These are phyloP conservation scores for Choristoneura fumiferana DNA, from an alignment of 1,140 invertebrate genomes.

Conservation along the genomic window DNA sequence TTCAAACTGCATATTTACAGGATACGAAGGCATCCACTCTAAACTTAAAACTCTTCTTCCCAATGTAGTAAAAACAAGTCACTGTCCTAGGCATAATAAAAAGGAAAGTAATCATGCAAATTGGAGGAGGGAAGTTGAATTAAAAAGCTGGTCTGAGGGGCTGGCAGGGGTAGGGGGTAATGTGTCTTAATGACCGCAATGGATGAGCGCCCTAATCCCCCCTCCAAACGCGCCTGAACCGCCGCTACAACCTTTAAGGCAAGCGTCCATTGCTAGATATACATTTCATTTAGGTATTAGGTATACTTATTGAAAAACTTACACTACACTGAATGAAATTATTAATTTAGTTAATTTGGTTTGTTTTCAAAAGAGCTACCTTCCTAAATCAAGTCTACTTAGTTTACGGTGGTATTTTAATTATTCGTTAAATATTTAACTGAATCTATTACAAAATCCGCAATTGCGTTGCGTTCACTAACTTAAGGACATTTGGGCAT, in stretches of 20 bases:
- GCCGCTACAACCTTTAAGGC: constrained; percentile 35
- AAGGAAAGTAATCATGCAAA: constrained; percentile 76
- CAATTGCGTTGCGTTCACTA: too few species aligned
- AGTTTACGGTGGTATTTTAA: too few species aligned
- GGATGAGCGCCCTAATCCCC: constrained; percentile 57
- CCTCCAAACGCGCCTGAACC: constrained; percentile 35
- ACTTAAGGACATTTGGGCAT: too few species aligned
- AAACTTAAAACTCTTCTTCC: constrained; percentile 1
- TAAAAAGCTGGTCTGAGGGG: constrained; percentile 57
- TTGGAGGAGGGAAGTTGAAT: constrained; percentile 74
- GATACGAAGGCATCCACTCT: not conserved
- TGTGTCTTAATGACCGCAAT: constrained; percentile 73
- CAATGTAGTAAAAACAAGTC: constrained; percentile 27
- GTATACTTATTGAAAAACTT: too few species aligned
- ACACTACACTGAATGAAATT: too few species aligned
- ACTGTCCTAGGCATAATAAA: constrained; percentile 57
- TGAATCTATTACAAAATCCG: too few species aligned
- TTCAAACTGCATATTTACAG: not conserved
- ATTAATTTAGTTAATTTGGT: too few species aligned
- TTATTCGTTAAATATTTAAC: too few species aligned
- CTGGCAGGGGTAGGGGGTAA: constrained; percentile 34
- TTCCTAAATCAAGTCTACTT: too few species aligned
- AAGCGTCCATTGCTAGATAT: not conserved
- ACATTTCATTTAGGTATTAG: not conserved
- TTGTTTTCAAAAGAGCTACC: too few species aligned